Percentiles rank a stretch among this genome's conserved stretches.
phyloP scores from a whole-genome alignment of 1,140 invertebrate genomes.

The Eufriesea mexicana region DNA sequence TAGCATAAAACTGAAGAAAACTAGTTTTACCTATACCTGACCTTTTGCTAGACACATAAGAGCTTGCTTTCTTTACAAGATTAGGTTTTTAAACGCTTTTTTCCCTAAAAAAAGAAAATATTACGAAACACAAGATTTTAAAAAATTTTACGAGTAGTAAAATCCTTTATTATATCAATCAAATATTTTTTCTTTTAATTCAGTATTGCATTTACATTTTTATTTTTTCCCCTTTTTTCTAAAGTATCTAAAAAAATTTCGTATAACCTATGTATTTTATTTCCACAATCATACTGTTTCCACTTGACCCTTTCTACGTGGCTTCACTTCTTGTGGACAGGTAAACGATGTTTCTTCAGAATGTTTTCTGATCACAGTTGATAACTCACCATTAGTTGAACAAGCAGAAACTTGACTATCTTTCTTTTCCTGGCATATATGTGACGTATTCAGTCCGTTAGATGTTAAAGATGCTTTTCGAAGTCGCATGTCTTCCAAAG shows the following conservation, averaged over 20 bases:
- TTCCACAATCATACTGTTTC: constrained; percentile 85
- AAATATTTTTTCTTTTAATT: constrained; percentile 27
- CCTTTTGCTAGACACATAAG: constrained; percentile 4
- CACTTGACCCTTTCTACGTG: constrained; percentile 84
- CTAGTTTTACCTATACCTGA: constrained; percentile 1
- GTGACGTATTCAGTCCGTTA: constrained; percentile 61
- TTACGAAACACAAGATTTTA: constrained; percentile 10
- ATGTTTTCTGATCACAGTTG: constrained; percentile 63
- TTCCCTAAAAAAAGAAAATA: constrained; percentile 31
- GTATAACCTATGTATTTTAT: not conserved
- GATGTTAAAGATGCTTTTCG: constrained; percentile 74
- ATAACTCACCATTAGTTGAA: constrained; percentile 57
- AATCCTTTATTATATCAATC: constrained; percentile 35
- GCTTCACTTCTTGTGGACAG: constrained; percentile 80
- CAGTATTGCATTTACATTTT: constrained; percentile 27
- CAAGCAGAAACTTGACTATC: constrained; percentile 70
- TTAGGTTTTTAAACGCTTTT: constrained; percentile 8
- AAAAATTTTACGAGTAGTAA: constrained; percentile 21
- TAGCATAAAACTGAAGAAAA: constrained; percentile 14
- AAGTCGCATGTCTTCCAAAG: constrained; percentile 89
- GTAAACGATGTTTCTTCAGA: constrained; percentile 90
- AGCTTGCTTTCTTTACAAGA: constrained; percentile 4
- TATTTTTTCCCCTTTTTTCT: not conserved
- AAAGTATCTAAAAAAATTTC: constrained; percentile 23
- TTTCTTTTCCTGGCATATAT: constrained; percentile 53